phyloP scores from a whole-genome alignment of 2,113 vertebrate species.

The Pelvicachromis taeniatus region DNA sequence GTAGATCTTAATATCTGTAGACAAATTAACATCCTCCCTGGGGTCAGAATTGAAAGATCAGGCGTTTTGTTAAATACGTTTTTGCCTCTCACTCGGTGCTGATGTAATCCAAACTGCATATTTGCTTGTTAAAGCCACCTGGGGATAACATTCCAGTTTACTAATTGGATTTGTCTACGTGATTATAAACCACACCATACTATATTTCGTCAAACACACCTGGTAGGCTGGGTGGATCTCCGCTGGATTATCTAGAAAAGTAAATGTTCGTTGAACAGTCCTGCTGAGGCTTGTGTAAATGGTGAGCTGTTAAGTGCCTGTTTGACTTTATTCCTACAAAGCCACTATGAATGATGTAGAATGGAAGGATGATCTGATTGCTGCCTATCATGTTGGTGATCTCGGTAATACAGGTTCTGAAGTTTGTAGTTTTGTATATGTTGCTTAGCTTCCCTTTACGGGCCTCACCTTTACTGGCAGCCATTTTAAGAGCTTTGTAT shows the following conservation, averaged over 20 bases:
- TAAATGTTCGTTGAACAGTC: neutral
- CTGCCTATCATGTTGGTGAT: neutral
- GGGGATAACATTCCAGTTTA: neutral
- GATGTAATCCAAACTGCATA: neutral
- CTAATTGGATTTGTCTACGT: neutral
- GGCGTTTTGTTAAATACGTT: neutral
- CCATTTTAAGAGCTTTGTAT: neutral
- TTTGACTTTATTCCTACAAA: constrained; percentile 3
- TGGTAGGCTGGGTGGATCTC: neutral
- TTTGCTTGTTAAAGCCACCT: neutral
- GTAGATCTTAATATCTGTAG: neutral
- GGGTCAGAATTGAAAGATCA: neutral
- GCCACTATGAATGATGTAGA: neutral
- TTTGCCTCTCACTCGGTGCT: neutral
- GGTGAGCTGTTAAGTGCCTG: neutral
- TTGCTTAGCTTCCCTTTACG: neutral
- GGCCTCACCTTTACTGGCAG: neutral
- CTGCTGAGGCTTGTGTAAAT: constrained; percentile 9
- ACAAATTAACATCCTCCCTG: neutral
- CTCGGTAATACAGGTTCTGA: neutral
- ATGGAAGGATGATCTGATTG: neutral
- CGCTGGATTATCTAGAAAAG: neutral
- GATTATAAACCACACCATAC: neutral
- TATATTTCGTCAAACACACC: neutral
- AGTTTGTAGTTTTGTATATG: neutral